Evolutionary conservation across 2,797 vertebrate genomes (phyloP), one percentile per base, ranked within the genome.

Genomic region (Aphelocoma californica): DNA sequence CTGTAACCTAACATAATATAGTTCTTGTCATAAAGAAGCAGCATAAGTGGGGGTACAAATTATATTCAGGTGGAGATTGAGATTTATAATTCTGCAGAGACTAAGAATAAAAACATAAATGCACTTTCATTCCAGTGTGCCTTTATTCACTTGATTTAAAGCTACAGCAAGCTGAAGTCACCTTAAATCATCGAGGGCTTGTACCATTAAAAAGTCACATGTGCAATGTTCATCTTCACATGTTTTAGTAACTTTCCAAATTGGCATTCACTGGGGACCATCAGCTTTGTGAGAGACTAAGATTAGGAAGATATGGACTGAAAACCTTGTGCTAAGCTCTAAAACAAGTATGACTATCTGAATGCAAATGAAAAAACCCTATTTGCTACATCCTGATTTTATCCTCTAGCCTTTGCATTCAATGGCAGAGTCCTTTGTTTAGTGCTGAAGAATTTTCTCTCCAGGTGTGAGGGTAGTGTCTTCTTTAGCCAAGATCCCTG

Each of bases 41-140:
- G 60, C 24, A 1, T 77, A 77, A 92, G 53, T 57, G 29, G 47
- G 36, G 25, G 25, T 81, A 69, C 77, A 91, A 92, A 88, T 90
- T 85, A 69, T 56, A 65, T 54, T 94, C 66, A 71, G 2, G 2
- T 47, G 48, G 28, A 91, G 53, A 26, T 21, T 38, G 66, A 92
- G 94, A 96, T 96, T 93, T 94, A 94, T 92, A 94, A 90, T 94
- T 96, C 94, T 95, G 58, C 19, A 58, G 95, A 96, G 93, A 90
- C 87, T 47, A 62, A 90, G 87, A 85, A 92, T 64, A 81, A 97
- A 96, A 94, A 87, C 75, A 91, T 75, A 95, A 95, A 95, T 85
- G 82, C 81, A 75, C 58, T 96, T 96, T 81, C 67, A 36, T 94
- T 91, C 86, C 81, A 79, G 54, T 40, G 28, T 70, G 65, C 71